Evolutionary conservation across 2,888 invertebrate species (phyloP).

Genomic region (Volucella inanis): DNA sequence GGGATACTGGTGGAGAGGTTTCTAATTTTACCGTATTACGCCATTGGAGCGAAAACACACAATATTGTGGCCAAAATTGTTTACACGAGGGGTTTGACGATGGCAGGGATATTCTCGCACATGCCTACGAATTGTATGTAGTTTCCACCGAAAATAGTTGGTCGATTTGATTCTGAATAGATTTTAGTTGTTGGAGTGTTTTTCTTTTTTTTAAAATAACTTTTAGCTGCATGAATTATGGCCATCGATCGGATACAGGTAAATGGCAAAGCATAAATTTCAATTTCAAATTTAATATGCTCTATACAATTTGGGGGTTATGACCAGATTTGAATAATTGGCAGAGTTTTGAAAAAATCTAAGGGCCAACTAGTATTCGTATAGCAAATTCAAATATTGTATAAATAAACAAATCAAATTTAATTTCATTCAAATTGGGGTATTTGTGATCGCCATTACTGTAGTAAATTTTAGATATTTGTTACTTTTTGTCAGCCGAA

Average conservation of each 20-base stretch:
- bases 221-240: constrained; percentile 7
- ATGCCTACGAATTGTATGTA: too few species aligned
- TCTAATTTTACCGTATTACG: background rate
- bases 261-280: background rate
- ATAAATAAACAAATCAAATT: too few species aligned
- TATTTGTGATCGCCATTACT: too few species aligned
- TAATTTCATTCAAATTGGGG: too few species aligned
- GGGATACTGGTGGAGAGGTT: background rate
- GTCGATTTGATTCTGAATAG: background rate
- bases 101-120: too few species aligned
- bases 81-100: background rate
- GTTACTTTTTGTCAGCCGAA: too few species aligned
- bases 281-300: background rate
- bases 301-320: background rate
- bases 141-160: background rate
- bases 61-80: background rate
- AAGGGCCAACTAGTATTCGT: background rate
- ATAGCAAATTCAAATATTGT: too few species aligned
- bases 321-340: constrained; percentile 1
- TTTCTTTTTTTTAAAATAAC: constrained; percentile 7
- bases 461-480: too few species aligned
- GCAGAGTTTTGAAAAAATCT: background rate
- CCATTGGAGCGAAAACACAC: background rate
- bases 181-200: background rate
- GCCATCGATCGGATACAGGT: constrained; percentile 2